Evolutionary conservation across 1,140 invertebrate genomes (phyloP), one percentile per base, ranked within the genome.

Genomic region (Bombus balteatus): DNA sequence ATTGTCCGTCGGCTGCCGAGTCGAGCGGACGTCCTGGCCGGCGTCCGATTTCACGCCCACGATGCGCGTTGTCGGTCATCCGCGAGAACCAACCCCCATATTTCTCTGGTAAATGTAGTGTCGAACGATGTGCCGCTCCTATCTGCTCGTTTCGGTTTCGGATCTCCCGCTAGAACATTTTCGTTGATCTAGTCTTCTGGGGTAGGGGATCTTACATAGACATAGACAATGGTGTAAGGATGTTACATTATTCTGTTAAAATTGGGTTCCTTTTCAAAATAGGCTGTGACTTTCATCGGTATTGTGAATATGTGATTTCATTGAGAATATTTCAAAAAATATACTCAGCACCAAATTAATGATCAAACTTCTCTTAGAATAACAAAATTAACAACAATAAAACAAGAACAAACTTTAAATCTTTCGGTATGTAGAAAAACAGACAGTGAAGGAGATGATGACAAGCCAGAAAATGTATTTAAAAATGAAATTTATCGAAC

Each of bases 1-100:
- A 95, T 94, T 94, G 93, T 94, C 90, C 91, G 73, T 72, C 79
- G 70, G 84, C 85, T 81, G 89, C 77, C 91, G 90, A 92, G 92
- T 92, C 91, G 89, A 91, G 87, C 91, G 92, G 91, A 92, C 89
- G 92, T 92, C 90, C 91, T 90, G 88, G 84, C 87, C 85, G 88
- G 88, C 88, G 89, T 83, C 90, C 91, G 92, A 92, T 92, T 88
- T 91, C 90, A 90, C 89, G 89, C 87, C 89, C 85, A 75, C 86
- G 88, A 85, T 89, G 78, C 80, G 66, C 88, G 86, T 86, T 89
- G 84, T 90, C 91, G 87, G 85, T 89, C 88, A 90, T 89, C 81
- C 87, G 70, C 89, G 82, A 80, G 81, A 87, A 83, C 89, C 81
- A 85, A 87, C 84, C 85, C 89, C 86, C 81, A 76, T 82, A 86